Evolutionary conservation across 2,797 vertebrate species (phyloP).

Genomic region (Siniperca scherzeri): DNA sequence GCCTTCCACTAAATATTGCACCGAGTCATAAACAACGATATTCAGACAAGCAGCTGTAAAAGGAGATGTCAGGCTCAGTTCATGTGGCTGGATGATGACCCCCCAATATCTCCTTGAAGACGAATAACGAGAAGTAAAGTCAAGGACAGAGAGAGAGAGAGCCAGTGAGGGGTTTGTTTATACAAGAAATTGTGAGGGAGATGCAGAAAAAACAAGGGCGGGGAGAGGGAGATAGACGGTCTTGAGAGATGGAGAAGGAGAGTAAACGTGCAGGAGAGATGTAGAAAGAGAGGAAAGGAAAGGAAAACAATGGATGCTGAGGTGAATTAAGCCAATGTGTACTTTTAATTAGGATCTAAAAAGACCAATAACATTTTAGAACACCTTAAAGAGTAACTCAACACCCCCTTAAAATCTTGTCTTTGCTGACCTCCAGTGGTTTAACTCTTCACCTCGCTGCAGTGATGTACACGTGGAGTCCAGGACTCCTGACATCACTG

Average conservation of each 20-base stretch:
- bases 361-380: neutral
- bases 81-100: constrained; percentile 76
- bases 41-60: constrained; percentile 61
- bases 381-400: neutral
- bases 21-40: constrained; percentile 51
- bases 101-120: constrained; percentile 71
- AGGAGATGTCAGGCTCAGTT: constrained; percentile 69
- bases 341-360: constrained; percentile 2
- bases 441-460: neutral
- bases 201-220: constrained; percentile 16
- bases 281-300: neutral
- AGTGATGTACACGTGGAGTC: neutral
- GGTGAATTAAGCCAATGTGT: neutral
- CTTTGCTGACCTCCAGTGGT: constrained; percentile 24
- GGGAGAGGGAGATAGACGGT: neutral
- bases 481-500: neutral
- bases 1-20: constrained; percentile 33
- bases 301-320: neutral
- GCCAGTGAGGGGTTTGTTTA: constrained; percentile 72
- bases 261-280: neutral
- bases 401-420: neutral
- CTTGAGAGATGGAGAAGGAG: neutral
- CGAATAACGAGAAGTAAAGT: constrained; percentile 73
- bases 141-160: constrained; percentile 67
- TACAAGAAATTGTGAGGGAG: constrained; percentile 61